Evolutionary conservation across 2,113 vertebrate genomes (phyloP).

Genomic region (Erinaceus europaeus): DNA sequence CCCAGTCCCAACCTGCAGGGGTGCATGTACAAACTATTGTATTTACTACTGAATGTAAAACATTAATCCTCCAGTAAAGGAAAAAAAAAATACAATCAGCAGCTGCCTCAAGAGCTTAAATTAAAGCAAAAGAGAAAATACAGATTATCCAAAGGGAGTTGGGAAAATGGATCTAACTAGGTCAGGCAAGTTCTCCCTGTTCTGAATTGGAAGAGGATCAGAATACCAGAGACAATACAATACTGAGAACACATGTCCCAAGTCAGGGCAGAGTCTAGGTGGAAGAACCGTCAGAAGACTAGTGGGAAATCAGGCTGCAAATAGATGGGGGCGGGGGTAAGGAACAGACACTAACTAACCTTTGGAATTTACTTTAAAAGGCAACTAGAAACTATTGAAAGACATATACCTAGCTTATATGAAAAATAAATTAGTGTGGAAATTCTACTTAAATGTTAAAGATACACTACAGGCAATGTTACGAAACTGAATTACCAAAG

Average conservation of each 20-base stretch:
- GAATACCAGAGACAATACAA: not conserved
- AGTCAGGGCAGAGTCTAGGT: not conserved
- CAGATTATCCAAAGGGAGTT: not conserved
- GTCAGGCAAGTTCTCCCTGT: not conserved
- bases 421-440: not conserved
- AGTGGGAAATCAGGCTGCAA: not conserved
- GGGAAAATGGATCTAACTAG: not conserved
- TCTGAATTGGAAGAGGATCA: not conserved
- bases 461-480: not conserved
- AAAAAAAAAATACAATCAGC: not conserved
- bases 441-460: constrained; percentile 26
- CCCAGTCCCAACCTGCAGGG: too few species aligned
- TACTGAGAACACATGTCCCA: not conserved
- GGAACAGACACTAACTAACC: not conserved
- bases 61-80: too few species aligned
- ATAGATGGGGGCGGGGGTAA: not conserved
- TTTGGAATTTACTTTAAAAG: not conserved
- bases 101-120: not conserved
- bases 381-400: not conserved
- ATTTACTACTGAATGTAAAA: too few species aligned
- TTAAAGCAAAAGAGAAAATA: not conserved
- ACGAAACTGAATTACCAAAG: constrained; percentile 24
- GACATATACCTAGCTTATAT: not conserved
- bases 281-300: not conserved
- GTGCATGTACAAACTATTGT: too few species aligned